Evolutionary conservation across 1,140 invertebrate species (phyloP).

Genomic region (Stegodyphus mimosarum): DNA sequence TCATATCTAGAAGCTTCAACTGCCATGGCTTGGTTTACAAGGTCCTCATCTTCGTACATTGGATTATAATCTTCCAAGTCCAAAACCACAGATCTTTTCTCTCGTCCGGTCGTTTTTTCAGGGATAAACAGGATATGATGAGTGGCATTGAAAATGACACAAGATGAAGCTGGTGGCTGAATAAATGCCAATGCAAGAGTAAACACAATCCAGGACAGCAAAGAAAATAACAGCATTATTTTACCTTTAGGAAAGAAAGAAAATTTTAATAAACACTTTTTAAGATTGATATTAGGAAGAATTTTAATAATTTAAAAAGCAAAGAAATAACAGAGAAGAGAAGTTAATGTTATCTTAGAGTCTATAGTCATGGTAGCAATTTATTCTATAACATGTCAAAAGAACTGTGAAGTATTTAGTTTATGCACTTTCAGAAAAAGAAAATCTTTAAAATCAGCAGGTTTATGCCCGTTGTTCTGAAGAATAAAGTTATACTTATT

Average conservation of each 20-base stretch:
- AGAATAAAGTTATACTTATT: no score
- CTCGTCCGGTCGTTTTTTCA: constrained; percentile 41
- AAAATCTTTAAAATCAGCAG: no score
- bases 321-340: no score
- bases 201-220: constrained; percentile 96
- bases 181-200: constrained; percentile 95
- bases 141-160: constrained; percentile 80
- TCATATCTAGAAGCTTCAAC: neutral
- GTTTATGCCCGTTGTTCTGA: no score
- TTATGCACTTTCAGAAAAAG: no score
- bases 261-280: neutral
- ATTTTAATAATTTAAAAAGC: no score
- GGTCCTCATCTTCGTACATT: constrained; percentile 20
- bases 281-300: no score
- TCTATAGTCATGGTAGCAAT: no score
- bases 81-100: neutral
- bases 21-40: constrained; percentile 1
- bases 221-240: constrained; percentile 86
- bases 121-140: constrained; percentile 69
- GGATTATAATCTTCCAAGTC: constrained; percentile 28
- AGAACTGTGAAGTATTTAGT: no score
- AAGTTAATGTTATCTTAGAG: no score
- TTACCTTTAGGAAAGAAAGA: constrained; percentile 69
- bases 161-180: constrained; percentile 89
- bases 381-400: no score